These are phyloP conservation scores for Thera obeliscata DNA, from an alignment of 2,888 invertebrate species.

Conservation along the genomic window DNA sequence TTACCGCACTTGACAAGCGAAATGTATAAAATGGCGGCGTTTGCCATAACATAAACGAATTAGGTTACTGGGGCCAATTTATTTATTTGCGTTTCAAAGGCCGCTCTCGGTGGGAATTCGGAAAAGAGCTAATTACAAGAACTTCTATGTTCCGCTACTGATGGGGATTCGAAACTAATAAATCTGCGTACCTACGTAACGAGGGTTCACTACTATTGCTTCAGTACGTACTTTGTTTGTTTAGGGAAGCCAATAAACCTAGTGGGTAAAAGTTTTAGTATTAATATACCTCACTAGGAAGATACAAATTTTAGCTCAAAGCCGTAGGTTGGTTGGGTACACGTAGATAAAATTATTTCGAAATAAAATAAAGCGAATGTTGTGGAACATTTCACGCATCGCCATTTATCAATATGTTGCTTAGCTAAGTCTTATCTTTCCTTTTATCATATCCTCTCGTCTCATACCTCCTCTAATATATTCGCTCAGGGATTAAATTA, in stretches of 20 bases:
- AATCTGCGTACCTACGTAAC: conserved; percentile 28
- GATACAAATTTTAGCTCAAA: too few species aligned
- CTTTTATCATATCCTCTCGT: too few species aligned
- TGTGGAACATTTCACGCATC: too few species aligned
- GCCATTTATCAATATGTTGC: too few species aligned
- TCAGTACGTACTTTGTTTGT: neutral
- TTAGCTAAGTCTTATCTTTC: too few species aligned
- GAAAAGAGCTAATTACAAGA: conserved; percentile 62
- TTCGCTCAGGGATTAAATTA: neutral
- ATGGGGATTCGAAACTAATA: conserved; percentile 34
- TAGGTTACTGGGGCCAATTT: conserved; percentile 43
- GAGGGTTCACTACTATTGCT: conserved; percentile 15
- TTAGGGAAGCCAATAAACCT: neutral
- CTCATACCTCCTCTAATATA: too few species aligned
- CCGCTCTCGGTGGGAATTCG: conserved; percentile 46
- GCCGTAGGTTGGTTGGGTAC: too few species aligned
- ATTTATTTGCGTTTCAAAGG: conserved; percentile 64
- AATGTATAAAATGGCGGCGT: conserved; percentile 37
- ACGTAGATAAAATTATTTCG: too few species aligned
- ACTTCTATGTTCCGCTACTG: conserved; percentile 41
- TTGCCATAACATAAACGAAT: conserved; percentile 44
- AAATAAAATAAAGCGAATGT: too few species aligned
- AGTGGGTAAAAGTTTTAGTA: neutral
- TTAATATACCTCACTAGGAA: neutral
- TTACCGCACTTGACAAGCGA: conserved; percentile 24